These are phyloP conservation scores for Ascaphus truei DNA, from an alignment of 2,113 vertebrate species.

Conservation along the genomic window DNA sequence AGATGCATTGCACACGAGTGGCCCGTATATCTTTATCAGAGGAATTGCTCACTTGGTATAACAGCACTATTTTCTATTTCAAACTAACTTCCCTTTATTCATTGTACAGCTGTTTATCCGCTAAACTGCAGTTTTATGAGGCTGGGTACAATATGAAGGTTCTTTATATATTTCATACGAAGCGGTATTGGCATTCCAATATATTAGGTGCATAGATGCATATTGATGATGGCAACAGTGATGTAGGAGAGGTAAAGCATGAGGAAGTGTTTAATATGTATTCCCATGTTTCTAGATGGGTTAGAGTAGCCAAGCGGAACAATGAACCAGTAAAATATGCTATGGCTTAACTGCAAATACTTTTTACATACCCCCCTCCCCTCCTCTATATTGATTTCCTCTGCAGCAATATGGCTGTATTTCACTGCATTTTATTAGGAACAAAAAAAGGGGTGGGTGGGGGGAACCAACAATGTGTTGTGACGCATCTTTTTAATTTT, in stretches of 20 bases:
- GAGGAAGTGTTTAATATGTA: conserved; percentile 11
- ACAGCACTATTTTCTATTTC: too few relatives aligned
- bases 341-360: neutral
- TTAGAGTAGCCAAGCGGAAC: neutral
- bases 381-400: neutral
- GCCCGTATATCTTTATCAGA: too few relatives aligned
- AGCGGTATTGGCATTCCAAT: conserved; percentile 31
- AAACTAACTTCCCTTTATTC: too few relatives aligned
- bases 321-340: neutral
- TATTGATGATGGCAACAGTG: neutral
- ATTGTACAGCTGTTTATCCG: conserved; percentile 38
- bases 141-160: neutral
- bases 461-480: neutral
- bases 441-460: too few relatives aligned
- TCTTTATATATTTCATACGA: conserved; percentile 20
- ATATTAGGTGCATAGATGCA: conserved; percentile 21
- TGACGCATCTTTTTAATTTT: neutral
- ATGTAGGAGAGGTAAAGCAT: neutral
- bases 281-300: neutral
- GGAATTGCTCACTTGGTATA: too few relatives aligned
- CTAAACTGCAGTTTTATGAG: conserved; percentile 32
- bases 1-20: too few relatives aligned
- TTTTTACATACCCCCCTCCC: neutral
- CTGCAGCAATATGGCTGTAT: neutral
- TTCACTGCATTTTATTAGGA: neutral